Evolutionary conservation across 1,140 invertebrate species (phyloP).

Genomic region (Pogonus chalceus): DNA sequence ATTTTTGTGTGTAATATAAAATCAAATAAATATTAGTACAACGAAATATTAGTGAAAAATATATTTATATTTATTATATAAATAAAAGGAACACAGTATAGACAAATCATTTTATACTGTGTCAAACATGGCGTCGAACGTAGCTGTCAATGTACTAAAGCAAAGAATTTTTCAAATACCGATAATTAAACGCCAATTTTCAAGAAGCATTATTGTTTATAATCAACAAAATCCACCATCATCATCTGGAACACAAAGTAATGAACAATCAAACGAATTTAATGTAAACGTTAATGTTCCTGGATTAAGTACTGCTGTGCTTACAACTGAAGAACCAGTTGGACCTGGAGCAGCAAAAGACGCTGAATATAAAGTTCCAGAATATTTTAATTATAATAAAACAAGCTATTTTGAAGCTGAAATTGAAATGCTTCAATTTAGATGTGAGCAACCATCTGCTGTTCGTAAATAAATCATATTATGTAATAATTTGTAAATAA

Average conservation of each 20-base stretch:
- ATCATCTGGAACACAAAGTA: not conserved
- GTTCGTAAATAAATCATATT: not conserved
- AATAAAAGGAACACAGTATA: no score
- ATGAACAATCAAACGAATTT: no score
- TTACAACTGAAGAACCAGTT: constrained; percentile 45
- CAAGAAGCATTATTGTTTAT: not conserved
- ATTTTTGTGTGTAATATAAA: no score
- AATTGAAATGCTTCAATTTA: constrained; percentile 68
- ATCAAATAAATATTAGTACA: no score
- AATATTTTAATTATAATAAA: constrained; percentile 74
- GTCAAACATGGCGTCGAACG: not conserved
- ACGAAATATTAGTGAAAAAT: no score
- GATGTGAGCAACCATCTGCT: constrained; percentile 61
- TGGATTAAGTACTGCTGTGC: constrained; percentile 52
- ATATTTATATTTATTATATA: no score
- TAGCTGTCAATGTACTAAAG: not conserved
- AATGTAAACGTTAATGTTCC: constrained; percentile 46
- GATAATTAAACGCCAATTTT: not conserved
- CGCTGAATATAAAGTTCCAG: constrained; percentile 72
- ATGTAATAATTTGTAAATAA: constrained; percentile 3
- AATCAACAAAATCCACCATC: not conserved
- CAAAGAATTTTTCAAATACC: not conserved
- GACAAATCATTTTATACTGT: no score
- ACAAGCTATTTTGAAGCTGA: constrained; percentile 75
- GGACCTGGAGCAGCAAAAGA: constrained; percentile 63